These are phyloP conservation scores for Acyrthosiphon pisum DNA, from an alignment of 1,140 invertebrate species.

Conservation along the genomic window DNA sequence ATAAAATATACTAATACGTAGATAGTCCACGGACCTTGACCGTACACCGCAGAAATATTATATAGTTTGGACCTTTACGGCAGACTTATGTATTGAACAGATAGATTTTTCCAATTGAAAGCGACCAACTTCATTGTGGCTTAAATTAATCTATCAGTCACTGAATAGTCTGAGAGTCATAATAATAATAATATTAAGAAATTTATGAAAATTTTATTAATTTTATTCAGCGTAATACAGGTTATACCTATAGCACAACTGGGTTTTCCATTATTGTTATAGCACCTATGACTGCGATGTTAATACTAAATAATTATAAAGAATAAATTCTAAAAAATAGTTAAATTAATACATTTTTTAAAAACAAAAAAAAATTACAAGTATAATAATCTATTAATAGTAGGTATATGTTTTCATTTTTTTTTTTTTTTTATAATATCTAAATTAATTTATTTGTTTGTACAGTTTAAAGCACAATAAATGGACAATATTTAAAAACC, in stretches of 20 bases:
- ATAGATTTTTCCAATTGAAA: too few species aligned
- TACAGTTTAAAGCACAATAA: too few species aligned
- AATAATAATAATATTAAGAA: background rate
- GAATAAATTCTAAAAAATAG: background rate
- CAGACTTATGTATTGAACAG: too few species aligned
- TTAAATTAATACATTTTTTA: background rate
- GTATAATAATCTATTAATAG: too few species aligned
- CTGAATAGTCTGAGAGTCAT: background rate
- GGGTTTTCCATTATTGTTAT: background rate
- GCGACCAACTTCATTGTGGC: too few species aligned
- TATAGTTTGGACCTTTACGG: background rate
- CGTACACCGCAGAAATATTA: background rate
- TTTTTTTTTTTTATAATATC: too few species aligned
- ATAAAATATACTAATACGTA: slow-evolving; percentile 1
- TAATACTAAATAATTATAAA: background rate
- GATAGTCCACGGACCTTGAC: background rate
- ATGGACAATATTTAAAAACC: background rate
- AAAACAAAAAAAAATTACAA: background rate
- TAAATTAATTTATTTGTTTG: too few species aligned
- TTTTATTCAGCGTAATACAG: background rate
- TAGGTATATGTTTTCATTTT: background rate
- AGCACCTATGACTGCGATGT: background rate
- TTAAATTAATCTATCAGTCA: background rate
- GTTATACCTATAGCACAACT: background rate
- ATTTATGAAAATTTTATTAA: background rate